These are phyloP conservation scores for Heliconius ethilla DNA, from an alignment of 2,888 invertebrate genomes.

Conservation along the genomic window DNA sequence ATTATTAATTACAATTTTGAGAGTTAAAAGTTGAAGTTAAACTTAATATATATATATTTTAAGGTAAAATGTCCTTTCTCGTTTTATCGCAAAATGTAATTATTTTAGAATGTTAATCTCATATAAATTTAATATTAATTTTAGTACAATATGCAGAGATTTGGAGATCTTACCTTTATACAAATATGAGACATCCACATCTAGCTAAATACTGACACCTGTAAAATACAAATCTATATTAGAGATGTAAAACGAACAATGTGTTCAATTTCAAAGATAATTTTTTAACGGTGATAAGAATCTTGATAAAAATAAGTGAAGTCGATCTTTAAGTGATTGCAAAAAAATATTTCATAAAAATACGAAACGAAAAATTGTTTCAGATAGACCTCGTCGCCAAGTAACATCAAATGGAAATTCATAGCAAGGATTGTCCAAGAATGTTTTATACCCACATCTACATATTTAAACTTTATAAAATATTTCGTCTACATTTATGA, in stretches of 20 bases:
- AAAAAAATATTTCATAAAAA: background rate
- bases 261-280: background rate
- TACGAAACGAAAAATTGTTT: background rate
- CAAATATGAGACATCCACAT: slow-evolving; percentile 39
- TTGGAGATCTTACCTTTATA: slow-evolving; percentile 41
- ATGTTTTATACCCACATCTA: background rate
- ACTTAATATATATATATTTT: background rate
- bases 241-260: slow-evolving; percentile 19
- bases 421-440: background rate
- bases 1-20: background rate
- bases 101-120: background rate
- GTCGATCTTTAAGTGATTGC: background rate
- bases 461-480: background rate
- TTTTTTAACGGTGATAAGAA: background rate
- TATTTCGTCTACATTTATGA: background rate
- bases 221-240: slow-evolving; percentile 60
- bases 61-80: slow-evolving; percentile 27
- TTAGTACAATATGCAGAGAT: slow-evolving; percentile 10
- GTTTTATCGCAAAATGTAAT: background rate
- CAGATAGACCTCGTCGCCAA: background rate
- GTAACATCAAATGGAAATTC: background rate
- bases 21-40: too few species aligned
- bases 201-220: slow-evolving; percentile 77
- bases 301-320: background rate
- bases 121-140: slow-evolving; percentile 6